Conservation (phyloP, 2,888 invertebrate genomes). For the Eutolmus rufibarbis region DNA sequence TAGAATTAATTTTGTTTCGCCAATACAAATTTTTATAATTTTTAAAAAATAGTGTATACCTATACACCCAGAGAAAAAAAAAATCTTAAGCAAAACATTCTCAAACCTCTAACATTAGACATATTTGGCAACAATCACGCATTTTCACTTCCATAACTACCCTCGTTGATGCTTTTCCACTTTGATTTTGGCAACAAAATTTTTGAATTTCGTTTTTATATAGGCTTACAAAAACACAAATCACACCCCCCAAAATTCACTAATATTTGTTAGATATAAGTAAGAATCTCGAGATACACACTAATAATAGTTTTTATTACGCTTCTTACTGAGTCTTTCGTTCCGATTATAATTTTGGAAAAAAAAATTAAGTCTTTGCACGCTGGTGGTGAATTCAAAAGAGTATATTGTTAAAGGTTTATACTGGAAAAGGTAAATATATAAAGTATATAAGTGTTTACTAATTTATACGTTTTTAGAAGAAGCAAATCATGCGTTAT, state of each 20-base stretch:
- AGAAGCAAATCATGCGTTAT: neutral
- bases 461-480: conserved; percentile 1
- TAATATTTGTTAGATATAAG: neutral
- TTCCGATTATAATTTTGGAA: neutral
- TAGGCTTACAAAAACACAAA: conserved; percentile 18
- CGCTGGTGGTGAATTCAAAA: conserved; percentile 39
- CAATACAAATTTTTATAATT: neutral
- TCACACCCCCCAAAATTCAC: neutral
- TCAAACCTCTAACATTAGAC: neutral
- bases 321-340: neutral
- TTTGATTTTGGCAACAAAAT: neutral
- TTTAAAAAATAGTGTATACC: neutral
- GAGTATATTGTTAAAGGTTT: conserved; percentile 7
- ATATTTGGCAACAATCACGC: neutral
- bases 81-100: conserved; percentile 43
- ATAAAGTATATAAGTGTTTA: conserved; percentile 31
- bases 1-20: conserved; percentile 48
- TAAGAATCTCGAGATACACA: neutral
- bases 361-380: conserved; percentile 29
- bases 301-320: neutral
- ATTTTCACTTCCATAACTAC: neutral
- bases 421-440: conserved; percentile 44
- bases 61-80: conserved; percentile 46
- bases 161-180: neutral
- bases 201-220: neutral